Conservation (phyloP, 2,113 vertebrate species). For the Poecilia latipinna region DNA sequence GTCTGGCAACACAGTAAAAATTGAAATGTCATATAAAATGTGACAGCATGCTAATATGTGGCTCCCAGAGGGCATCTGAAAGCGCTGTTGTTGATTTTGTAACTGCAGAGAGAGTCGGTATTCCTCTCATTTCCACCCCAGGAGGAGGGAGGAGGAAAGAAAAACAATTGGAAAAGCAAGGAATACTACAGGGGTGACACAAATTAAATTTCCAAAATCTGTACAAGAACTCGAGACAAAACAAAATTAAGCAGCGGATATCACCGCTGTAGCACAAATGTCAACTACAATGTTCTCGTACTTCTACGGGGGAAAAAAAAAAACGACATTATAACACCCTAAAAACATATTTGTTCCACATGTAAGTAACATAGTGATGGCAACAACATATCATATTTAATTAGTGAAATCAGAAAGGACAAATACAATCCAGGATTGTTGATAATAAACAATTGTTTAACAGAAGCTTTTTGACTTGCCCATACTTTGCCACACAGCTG, state of each 20-base stretch:
- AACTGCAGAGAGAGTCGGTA: conserved; percentile 60
- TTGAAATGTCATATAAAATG: conserved; percentile 79
- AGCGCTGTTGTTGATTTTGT: conserved; percentile 75
- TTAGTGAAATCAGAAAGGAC: not conserved
- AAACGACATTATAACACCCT: not conserved
- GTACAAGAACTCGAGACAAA: conserved; percentile 35
- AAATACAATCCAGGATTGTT: not conserved
- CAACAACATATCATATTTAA: not conserved
- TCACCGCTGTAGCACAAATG: conserved; percentile 31
- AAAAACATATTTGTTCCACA: not conserved
- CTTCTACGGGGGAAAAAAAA: not conserved
- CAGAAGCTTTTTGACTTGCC: not conserved
- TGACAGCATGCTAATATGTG: conserved; percentile 78
- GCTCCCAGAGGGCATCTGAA: conserved; percentile 77
- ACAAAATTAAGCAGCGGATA: conserved; percentile 39
- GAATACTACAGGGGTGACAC: conserved; percentile 41
- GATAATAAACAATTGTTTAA: not conserved
- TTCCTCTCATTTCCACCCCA: conserved; percentile 52
- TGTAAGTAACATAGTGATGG: not conserved
- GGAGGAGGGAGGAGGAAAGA: conserved; percentile 19
- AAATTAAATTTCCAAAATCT: conserved; percentile 53
- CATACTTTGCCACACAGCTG: not conserved
- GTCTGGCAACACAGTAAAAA: conserved; percentile 71
- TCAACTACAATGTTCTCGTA: not conserved
- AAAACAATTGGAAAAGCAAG: conserved; percentile 41